Conservation (phyloP, 1,140 invertebrate genomes). For the Bombus polaris region DNA sequence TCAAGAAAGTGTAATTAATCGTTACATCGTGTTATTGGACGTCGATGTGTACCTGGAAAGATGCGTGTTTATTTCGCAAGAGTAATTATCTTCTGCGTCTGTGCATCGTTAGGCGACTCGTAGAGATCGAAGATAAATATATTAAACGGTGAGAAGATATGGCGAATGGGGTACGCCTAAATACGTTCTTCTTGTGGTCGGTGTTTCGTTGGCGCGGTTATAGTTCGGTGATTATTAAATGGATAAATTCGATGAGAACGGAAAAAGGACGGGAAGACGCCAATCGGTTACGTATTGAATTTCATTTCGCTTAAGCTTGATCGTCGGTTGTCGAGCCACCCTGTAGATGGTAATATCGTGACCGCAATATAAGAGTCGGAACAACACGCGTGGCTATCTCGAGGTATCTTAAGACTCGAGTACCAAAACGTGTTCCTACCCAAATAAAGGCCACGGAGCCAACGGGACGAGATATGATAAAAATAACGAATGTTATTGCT, state of each 20-base stretch:
- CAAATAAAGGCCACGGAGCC: slow-evolving; percentile 75
- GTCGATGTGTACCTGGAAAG: slow-evolving; percentile 4
- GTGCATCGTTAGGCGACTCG: slow-evolving; percentile 64
- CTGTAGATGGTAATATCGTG: slow-evolving; percentile 55
- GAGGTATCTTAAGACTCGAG: slow-evolving; percentile 76
- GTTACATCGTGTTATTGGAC: slow-evolving; percentile 27
- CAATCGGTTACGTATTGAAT: slow-evolving; percentile 53
- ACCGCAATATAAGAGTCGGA: slow-evolving; percentile 65
- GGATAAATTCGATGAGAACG: slow-evolving; percentile 58
- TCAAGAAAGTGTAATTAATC: slow-evolving; percentile 59
- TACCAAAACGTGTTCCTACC: slow-evolving; percentile 79
- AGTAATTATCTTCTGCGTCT: slow-evolving; percentile 61
- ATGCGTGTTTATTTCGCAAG: slow-evolving; percentile 55
- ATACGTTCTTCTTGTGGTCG: not conserved
- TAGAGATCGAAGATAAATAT: slow-evolving; percentile 68
- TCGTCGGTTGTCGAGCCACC: slow-evolving; percentile 28
- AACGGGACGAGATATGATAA: slow-evolving; percentile 75
- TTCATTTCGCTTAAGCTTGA: slow-evolving; percentile 44
- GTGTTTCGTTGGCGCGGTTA: not conserved
- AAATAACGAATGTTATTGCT: slow-evolving; percentile 81
- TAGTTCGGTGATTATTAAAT: slow-evolving; percentile 53
- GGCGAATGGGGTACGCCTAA: not conserved
- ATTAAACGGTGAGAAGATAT: slow-evolving; percentile 65
- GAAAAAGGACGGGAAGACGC: not conserved
- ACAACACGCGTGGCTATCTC: slow-evolving; percentile 68